Evolutionary conservation across 2,797 vertebrate species (phyloP), one percentile per base, ranked within the genome.

Genomic region (Eurystomus glaucurus): DNA sequence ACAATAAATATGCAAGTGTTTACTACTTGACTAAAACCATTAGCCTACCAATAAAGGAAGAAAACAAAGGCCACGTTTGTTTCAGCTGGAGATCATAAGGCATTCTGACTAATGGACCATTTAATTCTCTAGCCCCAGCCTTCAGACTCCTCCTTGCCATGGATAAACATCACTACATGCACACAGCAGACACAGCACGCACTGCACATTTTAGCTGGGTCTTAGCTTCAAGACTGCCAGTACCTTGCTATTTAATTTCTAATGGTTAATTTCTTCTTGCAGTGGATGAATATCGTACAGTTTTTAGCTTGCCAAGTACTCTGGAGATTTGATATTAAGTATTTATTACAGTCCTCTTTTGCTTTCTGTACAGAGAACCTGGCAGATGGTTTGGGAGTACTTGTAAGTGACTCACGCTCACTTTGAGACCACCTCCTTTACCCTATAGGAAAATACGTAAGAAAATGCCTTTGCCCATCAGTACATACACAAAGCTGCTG

Each of bases 261-360:
- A 91, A 71, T 23, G 29, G 23, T 60, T 71, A 65, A 46, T 61
- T 85, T 57, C 79, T 51, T 69, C 48, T 71, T 31, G 66, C 33
- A 87, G 31, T 18, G 9, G 55, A 68, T 77, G n/a, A 93, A 74
- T 21, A 86, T 6, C 43, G 23, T 55, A 71, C 5, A 35, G 69
- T 85, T 69, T 82, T 97, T 33, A 94, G 52, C 85, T 68, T 91
- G 78, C 54, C 93, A 91, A 90, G 35, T 55, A 76, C 43, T 66
- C 71, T 33, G 35, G 75, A 88, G 72, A 94, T 25, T 88, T 61
- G 51, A 55, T 85, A 76, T 10, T 65, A 97, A 95, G 71, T 85
- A 84, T 95, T 96, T 93, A 91, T 77, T 87, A 82, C 57, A 82
- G 41, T 69, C 88, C 80, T 91, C 31, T 93, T 91, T 35, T 95